Evolutionary conservation across 2,797 vertebrate genomes (phyloP), one percentile per base, ranked within the genome.

Genomic region (Vireo griseus): DNA sequence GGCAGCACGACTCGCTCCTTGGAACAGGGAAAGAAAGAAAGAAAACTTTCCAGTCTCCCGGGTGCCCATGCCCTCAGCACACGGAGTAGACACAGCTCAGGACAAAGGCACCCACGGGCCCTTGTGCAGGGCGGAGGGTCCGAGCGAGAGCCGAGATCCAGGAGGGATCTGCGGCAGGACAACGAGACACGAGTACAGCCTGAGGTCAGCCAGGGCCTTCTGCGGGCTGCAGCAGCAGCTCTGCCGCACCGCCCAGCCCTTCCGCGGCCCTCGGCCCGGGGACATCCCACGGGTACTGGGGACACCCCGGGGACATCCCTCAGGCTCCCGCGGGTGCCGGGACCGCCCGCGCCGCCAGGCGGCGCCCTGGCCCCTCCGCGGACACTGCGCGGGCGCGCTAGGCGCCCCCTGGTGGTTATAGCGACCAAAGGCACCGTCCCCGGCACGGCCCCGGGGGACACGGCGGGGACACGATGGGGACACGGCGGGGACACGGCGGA

Each of bases 231-330:
- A 51, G 31, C 10, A 51, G 31, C 6, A 16, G 57, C 17, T 8
- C 4, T 15, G 3, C n/a, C 10, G 18, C 35, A 13, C 2, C 20
- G 2, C 39, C 5, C 2, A 5, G 28, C 54, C 1, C 33, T 3
- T 1, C 20, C 6, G 1, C 24, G 58, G 2, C 42, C 21, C 69
- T 4, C 0, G 6, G n/a, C 21, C 15, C 24, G 37, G 40, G 40
- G 40, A 15, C 40, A 40, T 11, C 14, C 40, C 16, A 16, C 16
- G 40, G 40, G 16, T 6, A 42, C 40, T 16, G 40, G 40, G 40
- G 40, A 42, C 40, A 42, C 7, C 16, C 40, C 40, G 39, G 39
- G 39, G 31, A 6, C 47, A 7, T 2, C 6, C 22, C 65, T 33
- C 35, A 29, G 44, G 35, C 17, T 16, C 33, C 58, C 33, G 50